Conservation (phyloP, 2,113 vertebrate species). For the Zapus hudsonius region DNA sequence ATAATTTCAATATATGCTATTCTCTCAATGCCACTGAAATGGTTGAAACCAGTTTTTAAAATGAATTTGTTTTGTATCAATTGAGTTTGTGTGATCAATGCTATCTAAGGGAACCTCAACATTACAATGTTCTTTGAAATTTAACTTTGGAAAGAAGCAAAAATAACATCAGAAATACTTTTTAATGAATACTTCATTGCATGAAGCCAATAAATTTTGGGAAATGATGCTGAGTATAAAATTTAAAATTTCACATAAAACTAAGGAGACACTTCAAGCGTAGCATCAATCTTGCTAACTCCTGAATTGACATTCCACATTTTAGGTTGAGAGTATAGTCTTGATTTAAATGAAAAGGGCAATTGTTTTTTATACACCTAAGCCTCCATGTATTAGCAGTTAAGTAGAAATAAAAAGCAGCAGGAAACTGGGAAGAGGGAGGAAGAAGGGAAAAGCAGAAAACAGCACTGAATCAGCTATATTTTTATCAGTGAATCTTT, state of each 20-base stretch:
- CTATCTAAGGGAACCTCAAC: not conserved
- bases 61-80: not conserved
- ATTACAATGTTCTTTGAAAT: not conserved
- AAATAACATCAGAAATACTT: not conserved
- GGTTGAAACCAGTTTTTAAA: not conserved
- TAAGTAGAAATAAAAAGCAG: not conserved
- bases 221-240: slow-evolving; percentile 6
- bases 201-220: not conserved
- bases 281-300: not conserved
- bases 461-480: not conserved
- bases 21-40: not conserved
- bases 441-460: no score
- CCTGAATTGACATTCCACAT: not conserved
- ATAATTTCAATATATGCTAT: not conserved
- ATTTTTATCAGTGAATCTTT: not conserved
- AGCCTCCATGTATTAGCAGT: not conserved
- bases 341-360: slow-evolving; percentile 37
- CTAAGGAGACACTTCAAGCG: no score
- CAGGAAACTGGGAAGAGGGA: not conserved
- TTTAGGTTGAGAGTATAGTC: not conserved
- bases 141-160: not conserved
- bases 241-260: slow-evolving; percentile 17
- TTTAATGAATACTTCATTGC: not conserved
- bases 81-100: not conserved
- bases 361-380: not conserved